Base-by-base conservation (phyloP, 1,140 invertebrate genomes). In the Apis florea region DNA sequence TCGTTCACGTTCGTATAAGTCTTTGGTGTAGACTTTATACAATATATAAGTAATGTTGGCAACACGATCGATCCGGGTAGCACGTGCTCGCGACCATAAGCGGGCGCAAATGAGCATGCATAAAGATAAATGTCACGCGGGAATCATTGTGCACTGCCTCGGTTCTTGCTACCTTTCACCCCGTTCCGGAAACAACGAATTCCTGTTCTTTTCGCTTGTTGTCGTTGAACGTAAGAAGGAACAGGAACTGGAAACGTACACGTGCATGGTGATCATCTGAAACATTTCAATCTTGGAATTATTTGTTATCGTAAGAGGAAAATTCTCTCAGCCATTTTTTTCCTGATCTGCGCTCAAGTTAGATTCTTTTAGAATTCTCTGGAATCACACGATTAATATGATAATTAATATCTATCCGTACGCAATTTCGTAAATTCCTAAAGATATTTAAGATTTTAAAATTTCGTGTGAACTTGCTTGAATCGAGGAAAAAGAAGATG, bases 111-210 rank as follows among this genome's bases (percentile, higher is more conserved):
- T 90, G 84, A 89, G 83, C 66, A 68, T 68, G 81, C 87, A 90
- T 85, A 85, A 88, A 89, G 90, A 85, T 86, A 87, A 90, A 85
- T 91, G 85, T 91, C 84, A 83, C 79, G 75, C 77, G 67, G n/a
- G 31, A 40, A 40, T 40, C 31, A 40, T 40, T 6, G 31, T 40
- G 31, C 31, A 40, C 31, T 40, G 6, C 5, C 31, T 58, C 49
- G 31, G 15, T 19, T 56, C 49, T 73, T 69, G 21, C 64, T 40
- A 40, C 64, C 59, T 76, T 81, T 72, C 76, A 85, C 79, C 63
- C 26, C 15, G 74, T 47, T 76, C 24, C 49, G 24, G 31, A 51
- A n/a, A 13, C 49, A 31, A 26, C 40, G 26, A 54, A 31, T 68
- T 58, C 40, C 17, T n/a, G 31, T 31, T 59, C 40, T 49, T 13